Evolutionary conservation across 1,140 invertebrate species (phyloP), one percentile per base, ranked within the genome.

Genomic region (Wasmannia auropunctata): DNA sequence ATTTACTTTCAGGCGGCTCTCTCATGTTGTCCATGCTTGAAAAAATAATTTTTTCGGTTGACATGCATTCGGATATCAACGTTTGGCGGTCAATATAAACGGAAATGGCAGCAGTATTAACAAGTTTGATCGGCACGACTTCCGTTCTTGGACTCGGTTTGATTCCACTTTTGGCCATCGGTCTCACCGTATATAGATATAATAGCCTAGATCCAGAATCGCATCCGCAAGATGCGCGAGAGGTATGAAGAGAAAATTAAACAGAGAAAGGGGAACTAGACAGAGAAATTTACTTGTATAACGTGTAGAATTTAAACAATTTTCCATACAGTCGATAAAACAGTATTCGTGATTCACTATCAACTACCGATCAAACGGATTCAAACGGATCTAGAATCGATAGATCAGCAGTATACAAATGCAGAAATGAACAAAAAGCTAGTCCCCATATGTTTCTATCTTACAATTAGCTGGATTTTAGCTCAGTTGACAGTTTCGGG

Each of bases 181-280:
- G 97, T 60, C 95, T 98, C 90, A 97, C 98, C 72, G 97, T 97
- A 92, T 97, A 98, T 95, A 96, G 97, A 91, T 98, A 98, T 95
- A 96, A 97, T 91, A 96, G 96, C 88, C 96, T 97, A 81, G 98
- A 98, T 95, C 98, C 98, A 67, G 98, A 98, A 94, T 97, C 97
- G 34, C 97, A 97, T 93, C 96, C 97, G 25, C 96, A 96, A 77
- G 96, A 98, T 92, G 95, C 96, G 60, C 95, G 95, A 93, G 94
- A 96, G 95, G 97, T 98, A 95, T 96, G 34, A 43, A 63, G 46
- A 25, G 1, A 49, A 1, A 14, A 7, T n/a, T 54, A 6, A 5
- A 51, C 7, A 3, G 2, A 28, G 16, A 14, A 11, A 31, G 4
- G 10, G 16, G 22, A 43, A n/a, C n/a, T n/a, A 46, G 40, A 54